Percentiles rank a stretch among this genome's conserved stretches.
phyloP scores from a whole-genome alignment of 2,113 vertebrate genomes.

The Montifringilla adamsi region DNA sequence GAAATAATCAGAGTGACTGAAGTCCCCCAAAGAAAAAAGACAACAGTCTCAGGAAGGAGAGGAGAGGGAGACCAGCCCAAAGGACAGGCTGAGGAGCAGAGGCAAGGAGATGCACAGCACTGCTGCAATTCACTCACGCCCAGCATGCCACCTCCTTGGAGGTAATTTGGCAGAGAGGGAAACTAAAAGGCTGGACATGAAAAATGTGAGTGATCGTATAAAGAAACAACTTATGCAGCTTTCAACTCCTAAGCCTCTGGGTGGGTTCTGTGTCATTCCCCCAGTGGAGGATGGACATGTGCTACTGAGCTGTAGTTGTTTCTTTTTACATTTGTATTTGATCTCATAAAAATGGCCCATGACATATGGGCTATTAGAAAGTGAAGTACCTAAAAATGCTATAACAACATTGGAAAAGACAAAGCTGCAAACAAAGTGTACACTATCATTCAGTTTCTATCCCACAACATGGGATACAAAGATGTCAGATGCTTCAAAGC shows the following conservation, averaged over 20 bases:
- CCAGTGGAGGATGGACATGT: background rate
- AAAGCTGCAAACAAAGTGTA: background rate
- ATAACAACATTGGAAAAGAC: background rate
- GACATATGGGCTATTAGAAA: rapidly evolving
- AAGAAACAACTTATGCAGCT: background rate
- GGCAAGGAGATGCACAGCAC: background rate
- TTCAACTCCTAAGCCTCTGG: background rate
- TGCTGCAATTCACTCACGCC: background rate
- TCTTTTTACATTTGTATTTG: background rate
- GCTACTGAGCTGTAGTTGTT: background rate
- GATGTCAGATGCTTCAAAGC: background rate
- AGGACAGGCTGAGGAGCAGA: background rate
- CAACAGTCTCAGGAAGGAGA: background rate
- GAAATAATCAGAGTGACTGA: background rate
- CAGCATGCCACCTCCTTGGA: background rate
- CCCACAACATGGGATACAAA: background rate
- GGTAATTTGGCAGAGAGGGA: background rate
- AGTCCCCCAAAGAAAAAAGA: background rate
- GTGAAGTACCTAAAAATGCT: background rate
- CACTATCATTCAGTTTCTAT: background rate
- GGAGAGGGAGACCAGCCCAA: background rate
- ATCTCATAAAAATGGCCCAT: background rate
- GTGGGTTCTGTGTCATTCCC: background rate
- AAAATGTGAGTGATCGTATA: background rate
- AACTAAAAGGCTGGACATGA: background rate